Base-by-base conservation (phyloP, 2,113 vertebrate genomes). In the Notiomystis cincta region DNA sequence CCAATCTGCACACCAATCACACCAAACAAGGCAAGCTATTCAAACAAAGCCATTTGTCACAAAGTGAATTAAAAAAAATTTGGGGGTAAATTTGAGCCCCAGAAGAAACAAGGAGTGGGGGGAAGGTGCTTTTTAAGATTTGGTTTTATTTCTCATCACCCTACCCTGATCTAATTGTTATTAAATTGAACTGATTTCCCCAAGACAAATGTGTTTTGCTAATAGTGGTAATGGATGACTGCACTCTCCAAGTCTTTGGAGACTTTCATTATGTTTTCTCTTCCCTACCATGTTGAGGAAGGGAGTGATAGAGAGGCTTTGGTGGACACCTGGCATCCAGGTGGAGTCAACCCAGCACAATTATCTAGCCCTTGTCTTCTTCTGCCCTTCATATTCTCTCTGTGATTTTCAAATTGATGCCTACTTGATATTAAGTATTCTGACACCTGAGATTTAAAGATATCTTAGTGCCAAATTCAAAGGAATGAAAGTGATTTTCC, bases 1-100 rank as follows among this genome's bases (percentile, higher is more conserved):
- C 95, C 35, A 48, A 82, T 66, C 60, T 93, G 84, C 83, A 80
- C 79, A 91, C 90, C 90, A 94, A 95, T 93, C 94, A 93, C 87
- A 71, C 62, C 57, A 93, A 96, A 94, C 73, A 95, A 96, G 88
- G 78, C 67, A 96, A 71, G 89, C 37, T 89, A 92, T 92, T 78
- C 72, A 91, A 83, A 75, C n/a, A 90, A 92, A 87, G 35, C 20
- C 14, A 66, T 94, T 94, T 78, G 13, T 81, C 56, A 79, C 42
- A 76, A 76, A 90, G 30, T 65, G 50, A 87, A 88, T 91, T 60
- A n/a, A n/a, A n/a, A n/a, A 14, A 64, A 72, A 57, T 72, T 0
- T 72, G 11, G 13, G 44, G 58, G 6, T 57, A 21, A 76, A 50
- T 31, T 42, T 58, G 37, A 66, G 7, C 25, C 25, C 17, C 1